Conservation (phyloP, 2,888 invertebrate species). For the Xylophagus ater region DNA sequence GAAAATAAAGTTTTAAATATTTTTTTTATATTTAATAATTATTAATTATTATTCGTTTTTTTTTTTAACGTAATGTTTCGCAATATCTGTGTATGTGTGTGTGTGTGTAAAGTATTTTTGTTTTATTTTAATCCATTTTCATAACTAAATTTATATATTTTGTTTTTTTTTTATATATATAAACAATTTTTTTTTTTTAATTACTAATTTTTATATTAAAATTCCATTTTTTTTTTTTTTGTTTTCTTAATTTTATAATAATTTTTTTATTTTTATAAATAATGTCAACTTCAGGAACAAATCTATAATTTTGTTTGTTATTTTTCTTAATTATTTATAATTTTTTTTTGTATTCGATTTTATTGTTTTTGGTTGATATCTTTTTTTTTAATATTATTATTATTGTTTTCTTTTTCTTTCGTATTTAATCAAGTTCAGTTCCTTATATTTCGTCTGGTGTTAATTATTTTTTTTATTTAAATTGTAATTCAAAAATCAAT, state of each 20-base stretch:
- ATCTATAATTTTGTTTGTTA: neutral
- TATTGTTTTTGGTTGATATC: neutral
- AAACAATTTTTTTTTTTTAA: neutral
- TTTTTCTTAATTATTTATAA: neutral
- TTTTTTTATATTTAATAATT: too few relatives aligned
- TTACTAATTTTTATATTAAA: neutral
- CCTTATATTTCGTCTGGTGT: too few relatives aligned
- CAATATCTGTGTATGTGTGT: too few relatives aligned
- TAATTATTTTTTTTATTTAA: too few relatives aligned
- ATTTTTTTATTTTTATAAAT: neutral
- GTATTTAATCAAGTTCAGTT: too few relatives aligned
- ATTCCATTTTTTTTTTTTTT: neutral
- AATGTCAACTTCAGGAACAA: constrained; percentile 1
- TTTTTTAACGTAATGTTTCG: too few relatives aligned
- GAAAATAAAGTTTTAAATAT: constrained; percentile 5
- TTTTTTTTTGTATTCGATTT: neutral
- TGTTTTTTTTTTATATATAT: neutral
- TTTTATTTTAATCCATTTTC: constrained; percentile 1
- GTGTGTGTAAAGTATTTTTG: too few relatives aligned
- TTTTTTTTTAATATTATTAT: neutral
- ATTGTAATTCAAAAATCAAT: too few relatives aligned
- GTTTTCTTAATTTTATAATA: neutral
- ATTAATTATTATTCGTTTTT: too few relatives aligned
- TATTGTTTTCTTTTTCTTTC: too few relatives aligned
- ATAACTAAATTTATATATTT: neutral